Base-by-base conservation (phyloP, 2,113 vertebrate genomes). In the Stomatorhinus ivindoensis region DNA sequence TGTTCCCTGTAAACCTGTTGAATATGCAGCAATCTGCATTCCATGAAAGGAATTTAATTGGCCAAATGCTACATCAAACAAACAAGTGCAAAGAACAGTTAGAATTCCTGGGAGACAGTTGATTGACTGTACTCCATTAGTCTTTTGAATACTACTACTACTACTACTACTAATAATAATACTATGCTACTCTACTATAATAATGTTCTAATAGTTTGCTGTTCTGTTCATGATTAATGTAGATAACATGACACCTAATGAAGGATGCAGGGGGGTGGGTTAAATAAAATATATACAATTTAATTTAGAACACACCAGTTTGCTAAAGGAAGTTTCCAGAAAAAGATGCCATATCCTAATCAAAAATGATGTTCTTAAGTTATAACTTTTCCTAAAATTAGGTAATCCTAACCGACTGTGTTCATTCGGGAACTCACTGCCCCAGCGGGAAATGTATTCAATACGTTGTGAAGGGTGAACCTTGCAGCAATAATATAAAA, bases 1-100 rank as follows among this genome's bases (percentile, higher is more conserved):
- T 73, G 61, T 88, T 48, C 65, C n/a, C 53, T 88, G 85, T 88
- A 88, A 88, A 35, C 51, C 87, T 88, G 46, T 88, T 88, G 87
- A 73, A 88, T 73, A 88, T 88, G 46, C 58, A 65, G 24, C 39
- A 88, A 88, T 76, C 61, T 47, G 65, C 87, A 21, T 51, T 48
- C 73, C 44, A 88, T 47, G n/a, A 21, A 88, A 80, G 42, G 87
- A 48, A 50, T 76, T 88, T 69, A 88, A 88, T 88, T 48, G 44
- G 46, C 87, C 47, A 88, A 88, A 88, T 88, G 46, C 65, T 76
- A 46, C 50, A 87, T 55, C 3, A 55, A 50, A 51, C 3, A 55
- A 50, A 51, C 50, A 84, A 21, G 3, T n/a, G 24, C 82, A 84
- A 84, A 47, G 8, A 84, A 84, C 82, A 19, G 85, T 9, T 24